Conservation (phyloP, 1,140 invertebrate genomes). For the Danaus plexippus region DNA sequence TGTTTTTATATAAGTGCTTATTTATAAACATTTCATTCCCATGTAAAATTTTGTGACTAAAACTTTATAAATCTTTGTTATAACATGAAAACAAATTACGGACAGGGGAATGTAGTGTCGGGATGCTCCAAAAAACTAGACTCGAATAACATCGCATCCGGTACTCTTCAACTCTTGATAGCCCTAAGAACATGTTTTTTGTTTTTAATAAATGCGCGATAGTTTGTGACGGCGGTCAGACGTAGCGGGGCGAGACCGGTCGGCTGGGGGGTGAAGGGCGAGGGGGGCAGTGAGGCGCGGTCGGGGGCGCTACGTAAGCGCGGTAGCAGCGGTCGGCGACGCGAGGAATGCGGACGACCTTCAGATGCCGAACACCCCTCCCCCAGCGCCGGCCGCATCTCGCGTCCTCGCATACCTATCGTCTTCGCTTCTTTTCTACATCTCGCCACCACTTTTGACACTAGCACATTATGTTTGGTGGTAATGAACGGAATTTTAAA, state of each 20-base stretch:
- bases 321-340: slow-evolving; percentile 69
- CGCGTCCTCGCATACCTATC: slow-evolving; percentile 66
- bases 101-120: slow-evolving; percentile 51
- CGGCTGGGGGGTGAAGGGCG: slow-evolving; percentile 23
- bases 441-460: slow-evolving; percentile 62
- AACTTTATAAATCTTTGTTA: too few relatives aligned
- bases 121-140: slow-evolving; percentile 62
- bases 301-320: slow-evolving; percentile 66
- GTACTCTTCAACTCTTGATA: slow-evolving; percentile 64
- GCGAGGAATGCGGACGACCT: slow-evolving; percentile 69
- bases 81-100: too few relatives aligned
- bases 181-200: slow-evolving; percentile 66
- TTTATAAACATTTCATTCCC: too few relatives aligned
- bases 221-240: slow-evolving; percentile 62
- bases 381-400: slow-evolving; percentile 61
- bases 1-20: slow-evolving; percentile 1
- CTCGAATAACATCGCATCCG: slow-evolving; percentile 68
- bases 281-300: slow-evolving; percentile 22
- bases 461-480: slow-evolving; percentile 45
- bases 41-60: too few relatives aligned
- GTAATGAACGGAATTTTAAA: slow-evolving; percentile 36
- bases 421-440: slow-evolving; percentile 63
- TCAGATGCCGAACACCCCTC: slow-evolving; percentile 68
- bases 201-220: slow-evolving; percentile 66
- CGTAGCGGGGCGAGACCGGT: slow-evolving; percentile 51